Conservation (phyloP, 2,888 invertebrate species). For the Melieria picta region DNA sequence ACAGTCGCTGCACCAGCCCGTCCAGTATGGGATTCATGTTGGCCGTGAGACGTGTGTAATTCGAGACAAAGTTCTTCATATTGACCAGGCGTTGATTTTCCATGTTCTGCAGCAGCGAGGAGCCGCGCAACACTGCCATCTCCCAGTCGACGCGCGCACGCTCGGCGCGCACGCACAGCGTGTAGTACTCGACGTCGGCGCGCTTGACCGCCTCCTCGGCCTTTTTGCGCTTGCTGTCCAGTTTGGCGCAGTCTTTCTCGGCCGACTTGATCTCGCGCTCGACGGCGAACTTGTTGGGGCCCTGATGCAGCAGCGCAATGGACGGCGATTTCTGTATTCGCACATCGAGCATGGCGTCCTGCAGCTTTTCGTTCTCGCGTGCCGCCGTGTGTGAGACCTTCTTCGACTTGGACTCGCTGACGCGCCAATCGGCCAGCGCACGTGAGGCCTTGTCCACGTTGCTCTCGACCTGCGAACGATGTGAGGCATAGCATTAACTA, state of each 20-base stretch:
- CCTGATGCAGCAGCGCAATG: conserved; percentile 63
- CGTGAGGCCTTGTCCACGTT: conserved; percentile 88
- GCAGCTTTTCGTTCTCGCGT: conserved; percentile 90
- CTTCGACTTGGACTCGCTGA: conserved; percentile 88
- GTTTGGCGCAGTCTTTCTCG: conserved; percentile 76
- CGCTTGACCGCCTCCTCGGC: conserved; percentile 91
- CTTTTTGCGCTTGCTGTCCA: conserved; percentile 89
- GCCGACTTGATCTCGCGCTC: conserved; percentile 67
- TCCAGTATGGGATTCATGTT: conserved; percentile 83
- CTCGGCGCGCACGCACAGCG: conserved; percentile 89
- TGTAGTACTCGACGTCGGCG: conserved; percentile 93
- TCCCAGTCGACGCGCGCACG: conserved; percentile 92
- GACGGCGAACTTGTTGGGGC: conserved; percentile 60
- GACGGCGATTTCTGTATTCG: conserved; percentile 67
- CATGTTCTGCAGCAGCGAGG: conserved; percentile 85
- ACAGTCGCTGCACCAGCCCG: conserved; percentile 68
- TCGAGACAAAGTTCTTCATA: conserved; percentile 77
- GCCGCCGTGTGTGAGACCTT: conserved; percentile 88
- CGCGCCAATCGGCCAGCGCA: conserved; percentile 83
- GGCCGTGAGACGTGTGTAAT: conserved; percentile 73
- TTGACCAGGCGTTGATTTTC: conserved; percentile 90
- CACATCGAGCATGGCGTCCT: conserved; percentile 77
- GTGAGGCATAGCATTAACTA: background rate
- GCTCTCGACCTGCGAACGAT: conserved; percentile 71
- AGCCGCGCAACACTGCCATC: conserved; percentile 86